Evolutionary conservation across 2,113 vertebrate genomes (phyloP).

Genomic region (Brachirus orientalis): DNA sequence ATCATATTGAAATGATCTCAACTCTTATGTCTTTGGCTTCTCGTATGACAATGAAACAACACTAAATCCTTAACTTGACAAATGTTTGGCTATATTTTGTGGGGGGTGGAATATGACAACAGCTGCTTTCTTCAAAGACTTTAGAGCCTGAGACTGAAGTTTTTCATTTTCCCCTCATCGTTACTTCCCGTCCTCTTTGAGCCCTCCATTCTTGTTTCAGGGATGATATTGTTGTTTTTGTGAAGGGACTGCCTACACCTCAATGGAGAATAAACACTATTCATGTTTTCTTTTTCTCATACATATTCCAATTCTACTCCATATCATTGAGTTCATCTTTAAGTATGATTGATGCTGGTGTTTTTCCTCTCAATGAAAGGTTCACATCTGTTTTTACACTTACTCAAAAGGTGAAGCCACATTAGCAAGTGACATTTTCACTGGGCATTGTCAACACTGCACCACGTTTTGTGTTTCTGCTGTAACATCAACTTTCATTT

Average conservation of each 20-base stretch:
- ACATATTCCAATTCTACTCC: constrained; percentile 30
- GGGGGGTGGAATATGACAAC: constrained; percentile 63
- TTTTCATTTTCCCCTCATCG: constrained; percentile 55
- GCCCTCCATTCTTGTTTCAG: constrained; percentile 73
- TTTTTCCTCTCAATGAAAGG: constrained; percentile 20
- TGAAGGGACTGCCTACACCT: constrained; percentile 75
- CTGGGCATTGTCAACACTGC: background rate
- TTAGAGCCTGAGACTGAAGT: constrained; percentile 66
- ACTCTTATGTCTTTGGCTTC: constrained; percentile 59
- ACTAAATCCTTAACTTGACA: constrained; percentile 77
- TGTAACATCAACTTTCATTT: constrained; percentile 34
- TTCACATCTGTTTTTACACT: constrained; percentile 33
- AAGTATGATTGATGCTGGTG: constrained; percentile 63
- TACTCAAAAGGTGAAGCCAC: constrained; percentile 67
- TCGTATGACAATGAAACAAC: constrained; percentile 63
- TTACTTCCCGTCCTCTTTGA: constrained; percentile 55
- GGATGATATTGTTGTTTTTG: constrained; percentile 66
- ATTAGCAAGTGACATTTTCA: constrained; percentile 52
- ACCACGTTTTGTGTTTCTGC: constrained; percentile 19
- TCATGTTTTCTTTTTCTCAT: constrained; percentile 62
- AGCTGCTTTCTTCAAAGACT: constrained; percentile 73
- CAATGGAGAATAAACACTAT: constrained; percentile 73
- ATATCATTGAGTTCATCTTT: constrained; percentile 62
- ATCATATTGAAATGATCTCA: constrained; percentile 71
- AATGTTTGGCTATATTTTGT: constrained; percentile 72